Conservation (phyloP, 2,113 vertebrate species). For the Penelope pileata region DNA sequence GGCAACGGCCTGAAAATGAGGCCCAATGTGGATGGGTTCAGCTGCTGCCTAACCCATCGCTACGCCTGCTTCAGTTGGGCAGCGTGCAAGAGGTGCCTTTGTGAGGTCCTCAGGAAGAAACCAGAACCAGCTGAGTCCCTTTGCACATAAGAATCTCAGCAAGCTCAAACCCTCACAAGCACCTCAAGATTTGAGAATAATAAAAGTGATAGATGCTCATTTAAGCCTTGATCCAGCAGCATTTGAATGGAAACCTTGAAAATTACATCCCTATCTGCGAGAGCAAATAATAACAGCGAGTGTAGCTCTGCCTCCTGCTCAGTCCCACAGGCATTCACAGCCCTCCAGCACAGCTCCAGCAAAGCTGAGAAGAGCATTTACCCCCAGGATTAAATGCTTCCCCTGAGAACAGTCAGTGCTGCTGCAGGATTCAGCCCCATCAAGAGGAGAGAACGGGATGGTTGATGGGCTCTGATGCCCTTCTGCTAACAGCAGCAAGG, state of each 20-base stretch:
- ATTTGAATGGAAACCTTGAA: background rate
- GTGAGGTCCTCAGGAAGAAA: background rate
- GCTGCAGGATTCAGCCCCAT: background rate
- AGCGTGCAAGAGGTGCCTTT: fast-evolving
- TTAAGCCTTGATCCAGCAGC: background rate
- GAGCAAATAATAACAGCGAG: background rate
- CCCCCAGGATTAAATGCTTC: background rate
- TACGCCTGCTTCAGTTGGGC: fast-evolving
- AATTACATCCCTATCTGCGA: background rate
- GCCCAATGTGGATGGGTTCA: background rate
- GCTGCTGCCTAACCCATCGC: too few relatives aligned
- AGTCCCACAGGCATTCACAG: background rate
- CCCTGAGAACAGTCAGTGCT: background rate
- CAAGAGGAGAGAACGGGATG: background rate
- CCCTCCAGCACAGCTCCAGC: background rate
- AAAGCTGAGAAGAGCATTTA: background rate
- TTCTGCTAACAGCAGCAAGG: background rate
- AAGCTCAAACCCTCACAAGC: background rate
- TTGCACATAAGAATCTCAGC: background rate
- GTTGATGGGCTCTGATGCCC: background rate
- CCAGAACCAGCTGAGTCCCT: background rate
- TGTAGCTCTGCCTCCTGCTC: background rate
- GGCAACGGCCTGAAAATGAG: background rate
- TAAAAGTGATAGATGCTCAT: background rate
- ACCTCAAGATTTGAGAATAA: fast-evolving